Evolutionary conservation across 2,113 vertebrate genomes (phyloP).

Genomic region (Epinephelus moara): DNA sequence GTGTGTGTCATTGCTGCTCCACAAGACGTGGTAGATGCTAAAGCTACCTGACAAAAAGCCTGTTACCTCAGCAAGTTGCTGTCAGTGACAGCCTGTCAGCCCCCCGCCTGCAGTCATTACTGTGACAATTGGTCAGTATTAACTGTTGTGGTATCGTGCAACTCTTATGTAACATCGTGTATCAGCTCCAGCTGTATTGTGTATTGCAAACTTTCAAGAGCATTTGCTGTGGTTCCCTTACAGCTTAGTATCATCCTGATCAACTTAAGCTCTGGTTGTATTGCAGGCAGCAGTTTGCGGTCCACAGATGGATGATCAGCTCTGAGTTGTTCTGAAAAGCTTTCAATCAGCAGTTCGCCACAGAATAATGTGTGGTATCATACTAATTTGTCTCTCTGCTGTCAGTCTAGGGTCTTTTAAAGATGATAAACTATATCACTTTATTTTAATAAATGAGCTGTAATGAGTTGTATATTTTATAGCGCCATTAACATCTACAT

Average conservation of each 20-base stretch:
- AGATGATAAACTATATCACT: not conserved
- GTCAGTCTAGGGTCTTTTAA: not conserved
- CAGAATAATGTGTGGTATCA: not conserved
- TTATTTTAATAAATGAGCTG: constrained; percentile 16
- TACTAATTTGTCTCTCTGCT: not conserved
- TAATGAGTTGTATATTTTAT: not conserved
- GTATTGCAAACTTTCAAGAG: not conserved
- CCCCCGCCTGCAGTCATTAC: constrained; percentile 15
- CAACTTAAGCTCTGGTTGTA: constrained; percentile 26
- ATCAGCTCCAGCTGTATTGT: constrained; percentile 10
- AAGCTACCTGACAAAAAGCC: constrained; percentile 12
- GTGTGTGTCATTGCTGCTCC: not conserved
- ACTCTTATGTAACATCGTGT: constrained; percentile 41
- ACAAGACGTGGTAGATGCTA: not conserved
- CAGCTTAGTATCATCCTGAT: constrained; percentile 44
- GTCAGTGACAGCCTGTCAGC: constrained; percentile 14
- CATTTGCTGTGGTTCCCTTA: not conserved
- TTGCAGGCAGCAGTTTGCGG: not conserved
- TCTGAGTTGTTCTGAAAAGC: constrained; percentile 22
- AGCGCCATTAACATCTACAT: not conserved
- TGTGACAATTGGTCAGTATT: constrained; percentile 35
- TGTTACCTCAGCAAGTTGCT: constrained; percentile 37
- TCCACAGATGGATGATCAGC: constrained; percentile 18
- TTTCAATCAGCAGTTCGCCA: constrained; percentile 2
- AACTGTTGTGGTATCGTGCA: not conserved